Base-by-base conservation (phyloP, 2,113 vertebrate genomes). In the Xenopus tropicalis region DNA sequence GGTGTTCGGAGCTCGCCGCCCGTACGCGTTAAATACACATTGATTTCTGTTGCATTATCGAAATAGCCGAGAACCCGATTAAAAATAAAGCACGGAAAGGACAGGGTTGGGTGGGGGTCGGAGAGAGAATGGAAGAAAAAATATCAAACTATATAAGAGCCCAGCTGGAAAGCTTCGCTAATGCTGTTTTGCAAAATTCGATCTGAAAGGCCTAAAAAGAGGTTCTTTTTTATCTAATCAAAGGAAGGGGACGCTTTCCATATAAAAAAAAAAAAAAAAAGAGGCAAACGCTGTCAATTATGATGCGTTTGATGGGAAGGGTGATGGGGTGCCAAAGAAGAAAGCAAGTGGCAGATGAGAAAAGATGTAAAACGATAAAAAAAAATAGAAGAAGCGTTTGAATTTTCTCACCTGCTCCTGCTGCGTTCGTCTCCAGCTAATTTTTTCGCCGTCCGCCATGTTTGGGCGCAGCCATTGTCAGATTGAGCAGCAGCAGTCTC, bases 321-420 rank as follows among this genome's bases (percentile, higher is more conserved):
- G 76, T 79, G 85, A 80, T 82, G 44, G 83, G 77, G 77, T 86
- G 80, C 63, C 75, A 79, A 79, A 78, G 83, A 73, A 67, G 73
- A 81, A 75, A 66, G 72, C 69, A 70, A 81, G 84, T 66, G 61
- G 67, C 79, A 57, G 75, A 20, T 67, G 79, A 17, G 74, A 83
- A 76, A 63, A 64, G 80, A 80, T 80, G 79, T 62, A 72, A 58
- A 82, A 72, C 85, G 88, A 11, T 6, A 11, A 11, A 16, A 88
- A 88, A 82, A 85, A 88, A 88, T 87, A 90, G 85, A 88, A 87
- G 70, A 82, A 76, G 71, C 91, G 86, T 91, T 87, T 85, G 81
- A 86, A 84, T 68, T 44, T 61, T 89, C 94, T 96, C 93, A 95
- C 94, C 96, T 96, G 93, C 86, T 91, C 86, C 79, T 83, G 87